A percentile compares a stretch with the other conserved stretches of the same genome.
Conservation (phyloP, 2,113 vertebrate genomes). For the Antechinus stuartii region DNA sequence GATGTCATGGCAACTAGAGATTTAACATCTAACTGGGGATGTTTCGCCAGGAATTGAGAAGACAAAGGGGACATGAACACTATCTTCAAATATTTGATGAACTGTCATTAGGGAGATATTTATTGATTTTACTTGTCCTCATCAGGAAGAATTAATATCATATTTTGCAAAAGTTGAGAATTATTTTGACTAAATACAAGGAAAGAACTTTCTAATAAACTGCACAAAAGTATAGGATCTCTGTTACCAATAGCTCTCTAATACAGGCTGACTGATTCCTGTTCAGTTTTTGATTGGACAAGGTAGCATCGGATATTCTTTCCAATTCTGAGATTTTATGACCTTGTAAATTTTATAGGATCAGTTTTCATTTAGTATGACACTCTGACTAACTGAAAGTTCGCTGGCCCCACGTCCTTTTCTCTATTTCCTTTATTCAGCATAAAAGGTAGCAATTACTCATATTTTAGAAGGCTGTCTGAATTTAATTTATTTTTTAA, state of each 20-base stretch:
- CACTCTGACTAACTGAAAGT: background rate
- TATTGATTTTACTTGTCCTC: background rate
- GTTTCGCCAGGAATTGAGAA: too few species aligned
- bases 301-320: too few species aligned
- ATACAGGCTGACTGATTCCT: too few species aligned
- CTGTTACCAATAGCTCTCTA: too few species aligned
- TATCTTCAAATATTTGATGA: background rate
- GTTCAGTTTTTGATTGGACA: too few species aligned
- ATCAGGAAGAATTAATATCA: background rate
- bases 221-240: too few species aligned
- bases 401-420: background rate
- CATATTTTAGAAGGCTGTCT: background rate
- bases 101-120: too few species aligned
- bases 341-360: background rate
- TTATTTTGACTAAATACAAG: too few species aligned
- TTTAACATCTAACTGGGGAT: too few species aligned
- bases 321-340: too few species aligned
- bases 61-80: background rate
- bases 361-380: background rate
- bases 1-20: background rate
- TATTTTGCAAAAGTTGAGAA: too few species aligned
- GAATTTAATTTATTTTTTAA: background rate
- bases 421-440: background rate
- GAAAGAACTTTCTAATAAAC: too few species aligned
- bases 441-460: background rate